Percentiles rank a stretch among this genome's conserved stretches.
Evolutionary conservation across 2,888 invertebrate genomes (phyloP).

Genomic region (Agriotes lineatus): DNA sequence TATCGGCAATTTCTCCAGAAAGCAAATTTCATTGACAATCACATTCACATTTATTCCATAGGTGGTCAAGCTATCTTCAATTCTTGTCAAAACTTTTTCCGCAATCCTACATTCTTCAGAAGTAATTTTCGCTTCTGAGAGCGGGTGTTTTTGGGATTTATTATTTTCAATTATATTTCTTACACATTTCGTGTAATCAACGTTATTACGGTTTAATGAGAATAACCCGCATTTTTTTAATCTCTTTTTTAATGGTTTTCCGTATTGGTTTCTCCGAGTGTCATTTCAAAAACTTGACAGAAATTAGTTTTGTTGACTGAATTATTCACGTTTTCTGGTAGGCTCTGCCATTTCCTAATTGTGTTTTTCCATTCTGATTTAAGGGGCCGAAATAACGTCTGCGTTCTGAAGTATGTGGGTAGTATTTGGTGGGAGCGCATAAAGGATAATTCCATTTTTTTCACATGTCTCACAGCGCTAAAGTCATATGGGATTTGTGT

Average conservation of each 20-base stretch:
- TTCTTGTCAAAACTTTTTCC: background rate
- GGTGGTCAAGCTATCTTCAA: background rate
- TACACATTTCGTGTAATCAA: constrained; percentile 50
- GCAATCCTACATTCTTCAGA: background rate
- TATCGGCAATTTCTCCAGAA: background rate
- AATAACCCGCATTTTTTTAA: constrained; percentile 49
- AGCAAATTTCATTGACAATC: background rate
- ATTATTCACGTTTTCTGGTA: constrained; percentile 33
- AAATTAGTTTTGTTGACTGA: constrained; percentile 51
- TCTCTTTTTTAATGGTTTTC: too few species aligned
- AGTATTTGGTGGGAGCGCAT: constrained; percentile 28
- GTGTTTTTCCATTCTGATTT: constrained; percentile 48
- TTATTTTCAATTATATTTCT: constrained; percentile 40
- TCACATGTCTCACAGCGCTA: constrained; percentile 47
- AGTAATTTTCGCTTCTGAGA: background rate
- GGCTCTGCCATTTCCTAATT: constrained; percentile 36
- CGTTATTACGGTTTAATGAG: constrained; percentile 46
- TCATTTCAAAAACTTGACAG: constrained; percentile 43
- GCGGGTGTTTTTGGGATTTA: background rate
- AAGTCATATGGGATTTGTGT: constrained; percentile 50
- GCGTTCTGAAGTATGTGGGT: constrained; percentile 40
- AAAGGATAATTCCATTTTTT: constrained; percentile 19
- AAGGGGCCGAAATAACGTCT: constrained; percentile 19
- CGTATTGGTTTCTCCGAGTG: constrained; percentile 30
- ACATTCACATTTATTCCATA: constrained; percentile 8